Evolutionary conservation across 1,140 invertebrate genomes (phyloP).

Genomic region (Dendroctonus valens): DNA sequence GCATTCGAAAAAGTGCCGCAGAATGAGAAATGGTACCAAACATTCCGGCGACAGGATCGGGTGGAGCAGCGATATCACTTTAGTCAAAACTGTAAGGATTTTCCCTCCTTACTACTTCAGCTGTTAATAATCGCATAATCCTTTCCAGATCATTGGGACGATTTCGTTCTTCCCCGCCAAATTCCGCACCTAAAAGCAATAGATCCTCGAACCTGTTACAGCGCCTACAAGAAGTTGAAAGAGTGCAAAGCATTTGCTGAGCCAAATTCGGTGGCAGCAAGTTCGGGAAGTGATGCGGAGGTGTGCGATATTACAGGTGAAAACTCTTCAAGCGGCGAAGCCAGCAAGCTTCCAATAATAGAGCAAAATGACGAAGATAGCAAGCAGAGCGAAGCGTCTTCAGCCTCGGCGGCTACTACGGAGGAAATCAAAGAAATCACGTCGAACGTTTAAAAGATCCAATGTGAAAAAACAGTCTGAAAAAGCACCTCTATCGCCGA

Average conservation of each 20-base stretch:
- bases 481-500: background rate
- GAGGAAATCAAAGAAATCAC: constrained; percentile 31
- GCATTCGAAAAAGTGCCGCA: constrained; percentile 72
- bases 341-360: background rate
- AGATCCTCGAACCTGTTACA: constrained; percentile 52
- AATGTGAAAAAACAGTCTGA: constrained; percentile 38
- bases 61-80: constrained; percentile 58
- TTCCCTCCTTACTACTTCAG: background rate
- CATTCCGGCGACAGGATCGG: constrained; percentile 71
- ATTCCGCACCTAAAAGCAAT: constrained; percentile 62
- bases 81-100: constrained; percentile 50
- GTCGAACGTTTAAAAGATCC: constrained; percentile 6
- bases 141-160: constrained; percentile 46
- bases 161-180: constrained; percentile 75
- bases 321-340: constrained; percentile 3
- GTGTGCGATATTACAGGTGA: background rate
- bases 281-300: background rate
- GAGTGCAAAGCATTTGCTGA: constrained; percentile 9
- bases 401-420: constrained; percentile 23
- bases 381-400: constrained; percentile 35
- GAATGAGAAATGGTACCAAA: constrained; percentile 74
- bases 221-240: constrained; percentile 40
- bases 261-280: background rate
- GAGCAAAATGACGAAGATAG: constrained; percentile 38
- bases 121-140: background rate